Base-by-base conservation (phyloP, 2,113 vertebrate species). In the Euleptes europaea region DNA sequence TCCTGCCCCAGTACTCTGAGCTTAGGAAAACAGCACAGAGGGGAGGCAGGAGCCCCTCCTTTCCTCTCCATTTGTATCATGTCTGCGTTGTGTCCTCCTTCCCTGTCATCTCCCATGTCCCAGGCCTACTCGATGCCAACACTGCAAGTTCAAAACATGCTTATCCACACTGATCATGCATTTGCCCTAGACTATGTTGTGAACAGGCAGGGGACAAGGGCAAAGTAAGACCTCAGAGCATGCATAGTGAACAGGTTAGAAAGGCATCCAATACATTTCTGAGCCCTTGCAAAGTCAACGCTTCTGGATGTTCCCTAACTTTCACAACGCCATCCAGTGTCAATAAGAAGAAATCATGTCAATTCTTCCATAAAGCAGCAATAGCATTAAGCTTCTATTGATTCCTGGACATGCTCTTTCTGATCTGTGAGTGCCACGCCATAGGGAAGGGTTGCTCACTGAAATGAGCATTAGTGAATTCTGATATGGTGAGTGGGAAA, bases 331-430 rank as follows among this genome's bases (percentile, higher is more conserved):
- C n/a, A 73, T 13, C 35, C 33, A 33, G n/a, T 33, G 14, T 60
- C 15, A 47, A 33, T 49, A 35, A 0, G 0, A 21, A 26, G 28
- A 1, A 23, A 3, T 38, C 60, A 6, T 75, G 42, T 33, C 4
- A 5, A 44, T 19, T 65, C 44, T 42, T 66, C 4, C 0, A 67
- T 44, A 80, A 2, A 2, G 72, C 83, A 82, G 78, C n/a, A 73
- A 28, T 78, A 78, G 85, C 78, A 78, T 70, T 42, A 71, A 72
- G 66, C 57, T 86, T 78, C 23, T 42, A 51, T 0, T 11, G 19
- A 47, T 60, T 1, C 0, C 0, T 38, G 1, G 28, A 13, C 6
- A 44, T 49, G 67, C 69, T 82, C 0, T 1, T 0, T 1, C 28
- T 51, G 69, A 85, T 1, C 23, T 0, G 49, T 38, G 89, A 0